A percentile compares a stretch with the other conserved stretches of the same genome.
Evolutionary conservation across 2,888 invertebrate genomes (phyloP).

Genomic region (Mellilla xanthometata): DNA sequence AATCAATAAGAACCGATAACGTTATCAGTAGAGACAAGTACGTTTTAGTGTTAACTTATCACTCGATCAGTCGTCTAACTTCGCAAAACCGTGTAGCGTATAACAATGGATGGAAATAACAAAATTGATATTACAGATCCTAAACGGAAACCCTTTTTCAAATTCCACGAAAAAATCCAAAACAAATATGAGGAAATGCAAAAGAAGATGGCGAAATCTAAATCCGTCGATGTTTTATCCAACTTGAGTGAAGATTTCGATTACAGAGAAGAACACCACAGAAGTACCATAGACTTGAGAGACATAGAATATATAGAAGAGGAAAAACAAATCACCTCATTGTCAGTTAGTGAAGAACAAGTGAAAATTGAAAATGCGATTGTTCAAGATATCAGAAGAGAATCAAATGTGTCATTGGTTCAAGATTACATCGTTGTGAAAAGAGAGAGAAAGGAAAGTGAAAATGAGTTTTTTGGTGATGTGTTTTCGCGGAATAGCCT

Average conservation of each 20-base stretch:
- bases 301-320: conserved; percentile 33
- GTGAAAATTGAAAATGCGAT: conserved; percentile 39
- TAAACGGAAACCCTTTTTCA: conserved; percentile 54
- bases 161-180: conserved; percentile 62
- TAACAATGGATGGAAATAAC: conserved; percentile 44
- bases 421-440: conserved; percentile 35
- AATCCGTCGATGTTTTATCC: conserved; percentile 58
- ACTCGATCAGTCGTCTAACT: conserved; percentile 16
- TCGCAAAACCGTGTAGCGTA: conserved; percentile 18
- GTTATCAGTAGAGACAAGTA: conserved; percentile 38
- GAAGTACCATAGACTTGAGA: conserved; percentile 43
- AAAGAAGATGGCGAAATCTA: conserved; percentile 63
- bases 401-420: conserved; percentile 45
- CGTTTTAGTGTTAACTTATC: conserved; percentile 40
- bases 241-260: conserved; percentile 46
- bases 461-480: conserved; percentile 43
- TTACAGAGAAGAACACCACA: conserved; percentile 40
- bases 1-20: conserved; percentile 67
- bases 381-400: conserved; percentile 42
- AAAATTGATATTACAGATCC: conserved; percentile 33
- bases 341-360: conserved; percentile 44
- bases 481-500: conserved; percentile 48
- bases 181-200: conserved; percentile 69
- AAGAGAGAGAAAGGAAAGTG: conserved; percentile 38
- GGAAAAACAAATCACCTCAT: conserved; percentile 29